Base-by-base conservation (phyloP, 2,888 invertebrate species). In the Ormyrus thymus region DNA sequence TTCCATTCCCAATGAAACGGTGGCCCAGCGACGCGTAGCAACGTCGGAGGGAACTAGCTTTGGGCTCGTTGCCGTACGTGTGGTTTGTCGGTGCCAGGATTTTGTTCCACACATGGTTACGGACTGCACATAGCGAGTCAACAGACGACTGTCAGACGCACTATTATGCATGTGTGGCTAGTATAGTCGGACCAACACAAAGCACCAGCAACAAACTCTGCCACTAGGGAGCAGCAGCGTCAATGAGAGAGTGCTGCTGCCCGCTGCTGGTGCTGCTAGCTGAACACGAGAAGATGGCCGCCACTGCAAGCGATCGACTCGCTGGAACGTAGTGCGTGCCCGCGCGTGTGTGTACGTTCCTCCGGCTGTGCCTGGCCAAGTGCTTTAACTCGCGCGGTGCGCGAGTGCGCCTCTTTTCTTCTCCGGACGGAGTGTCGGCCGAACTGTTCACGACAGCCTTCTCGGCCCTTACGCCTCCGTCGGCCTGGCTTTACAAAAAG, bases 241-340 rank as follows among this genome's bases (percentile, higher is more conserved):
- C 73, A 78, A 78, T 78, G 78, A 68, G 72, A 78, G 72, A 50
- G 53, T 10, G 53, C 68, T 7, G 45, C 15, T 15, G 62, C 66
- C 59, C 51, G 70, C 65, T 70, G 62, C 71, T 45, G 68, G 58
- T 58, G 66, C 55, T 55, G 10, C 66, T 65, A 72, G 59, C 58
- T 45, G 73, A 64, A 10, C 15, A 75, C 79, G 79, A 80, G 76
- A 80, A 80, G 80, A 80, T 80, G 80, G 80, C 74, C 76, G 80
- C 70, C 59, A 53, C 76, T 75, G 29, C 29, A 29, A 64, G 76
- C 77, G 73, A 76, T 65, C 76, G 74, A 71, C 73, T 76, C 68
- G 64, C 76, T 76, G 80, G 80, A 80, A 74, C 80, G 74, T 80
- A 80, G 76, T 70, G 61, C 13, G 46, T 46, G 76, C 43, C 55